phyloP scores from a whole-genome alignment of 2,797 vertebrate species.

The Lophius americanus region DNA sequence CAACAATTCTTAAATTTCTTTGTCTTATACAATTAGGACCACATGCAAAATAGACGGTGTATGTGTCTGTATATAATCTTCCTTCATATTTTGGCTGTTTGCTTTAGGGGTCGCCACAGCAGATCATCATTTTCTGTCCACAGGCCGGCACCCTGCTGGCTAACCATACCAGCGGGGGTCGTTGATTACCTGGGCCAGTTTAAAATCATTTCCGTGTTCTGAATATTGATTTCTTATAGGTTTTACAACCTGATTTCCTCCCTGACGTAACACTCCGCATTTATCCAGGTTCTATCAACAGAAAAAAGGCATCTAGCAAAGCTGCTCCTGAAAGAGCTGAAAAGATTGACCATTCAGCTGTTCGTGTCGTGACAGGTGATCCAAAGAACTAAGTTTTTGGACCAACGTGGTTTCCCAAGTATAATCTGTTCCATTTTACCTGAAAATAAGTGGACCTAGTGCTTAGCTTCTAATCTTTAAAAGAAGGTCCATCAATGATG shows the following conservation, averaged over 20 bases:
- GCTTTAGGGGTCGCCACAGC: too few relatives aligned
- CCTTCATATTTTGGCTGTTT: too few relatives aligned
- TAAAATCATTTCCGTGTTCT: too few relatives aligned
- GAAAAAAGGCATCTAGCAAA: conserved; percentile 17
- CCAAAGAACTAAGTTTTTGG: background rate
- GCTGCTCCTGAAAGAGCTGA: conserved; percentile 23
- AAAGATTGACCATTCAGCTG: conserved; percentile 43
- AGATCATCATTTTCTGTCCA: too few relatives aligned
- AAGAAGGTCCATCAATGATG: background rate
- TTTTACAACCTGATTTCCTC: background rate
- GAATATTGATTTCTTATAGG: too few relatives aligned
- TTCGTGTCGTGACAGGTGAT: conserved; percentile 36
- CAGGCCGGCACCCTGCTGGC: too few relatives aligned
- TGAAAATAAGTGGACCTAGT: background rate
- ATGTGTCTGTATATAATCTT: too few relatives aligned
- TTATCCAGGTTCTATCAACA: background rate
- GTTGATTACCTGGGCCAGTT: too few relatives aligned
- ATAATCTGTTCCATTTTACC: background rate
- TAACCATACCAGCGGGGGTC: too few relatives aligned
- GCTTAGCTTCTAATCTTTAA: background rate
- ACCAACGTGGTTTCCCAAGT: background rate
- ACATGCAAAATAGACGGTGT: too few relatives aligned
- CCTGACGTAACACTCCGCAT: background rate
- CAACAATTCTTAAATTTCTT: background rate
- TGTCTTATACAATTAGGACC: too few relatives aligned